Percentiles rank a stretch among this genome's conserved stretches.
Conservation (phyloP, 2,113 vertebrate species). For the Cepphus grylle region DNA sequence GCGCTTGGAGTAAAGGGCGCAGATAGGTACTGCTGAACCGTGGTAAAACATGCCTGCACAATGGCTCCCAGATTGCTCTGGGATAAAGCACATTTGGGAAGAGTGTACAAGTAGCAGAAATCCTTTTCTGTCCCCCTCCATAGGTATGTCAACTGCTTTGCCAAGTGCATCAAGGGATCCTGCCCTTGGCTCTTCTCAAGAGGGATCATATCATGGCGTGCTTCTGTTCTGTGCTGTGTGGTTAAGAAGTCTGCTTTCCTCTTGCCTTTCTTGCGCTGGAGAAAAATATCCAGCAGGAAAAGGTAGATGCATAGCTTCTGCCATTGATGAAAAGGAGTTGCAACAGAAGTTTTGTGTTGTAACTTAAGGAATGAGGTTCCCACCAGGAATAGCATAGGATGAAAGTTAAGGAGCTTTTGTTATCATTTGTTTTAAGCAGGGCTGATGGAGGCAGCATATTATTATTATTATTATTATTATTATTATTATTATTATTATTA, state of each 20-base stretch:
- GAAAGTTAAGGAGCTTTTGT: not conserved
- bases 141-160: not conserved
- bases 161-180: not conserved
- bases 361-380: not conserved
- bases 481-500: not conserved
- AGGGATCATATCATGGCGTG: rapidly evolving
- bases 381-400: not conserved
- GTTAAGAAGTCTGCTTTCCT: not conserved
- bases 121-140: not conserved
- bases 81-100: not conserved
- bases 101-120: not conserved
- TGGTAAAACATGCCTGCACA: not conserved
- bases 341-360: not conserved
- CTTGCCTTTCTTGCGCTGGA: not conserved
- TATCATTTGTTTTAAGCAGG: not conserved
- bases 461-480: too few species aligned
- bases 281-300: not conserved
- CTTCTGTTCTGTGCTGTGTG: not conserved
- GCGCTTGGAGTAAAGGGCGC: not conserved
- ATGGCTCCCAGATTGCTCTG: not conserved
- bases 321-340: not conserved
- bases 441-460: not conserved
- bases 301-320: not conserved
- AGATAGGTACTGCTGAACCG: not conserved
- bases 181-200: not conserved